These are phyloP conservation scores for Onychomys arenicola DNA, from an alignment of 2,797 vertebrate genomes.

Conservation along the genomic window DNA sequence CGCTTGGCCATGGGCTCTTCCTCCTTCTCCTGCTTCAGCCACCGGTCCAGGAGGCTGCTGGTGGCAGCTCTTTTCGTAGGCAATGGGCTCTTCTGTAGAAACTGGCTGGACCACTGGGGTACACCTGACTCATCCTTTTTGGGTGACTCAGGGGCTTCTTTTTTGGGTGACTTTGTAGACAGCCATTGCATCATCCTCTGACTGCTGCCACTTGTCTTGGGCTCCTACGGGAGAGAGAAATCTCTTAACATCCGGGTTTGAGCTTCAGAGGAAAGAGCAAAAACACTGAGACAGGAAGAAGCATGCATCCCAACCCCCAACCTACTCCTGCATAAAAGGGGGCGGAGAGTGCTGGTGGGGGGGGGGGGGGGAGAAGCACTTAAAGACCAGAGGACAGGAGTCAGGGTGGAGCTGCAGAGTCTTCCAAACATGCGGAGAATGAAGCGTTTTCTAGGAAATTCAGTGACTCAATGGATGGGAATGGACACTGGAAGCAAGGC, in stretches of 20 bases:
- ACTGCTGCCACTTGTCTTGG: slow-evolving; percentile 89
- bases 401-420: neutral
- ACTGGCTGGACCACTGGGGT: slow-evolving; percentile 85
- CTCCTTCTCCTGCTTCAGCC: slow-evolving; percentile 83
- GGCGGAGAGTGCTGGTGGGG: neutral
- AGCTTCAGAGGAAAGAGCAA: neutral
- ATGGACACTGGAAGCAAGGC: neutral
- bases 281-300: neutral
- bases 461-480: neutral
- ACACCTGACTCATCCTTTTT: slow-evolving; percentile 85
- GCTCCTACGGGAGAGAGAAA: slow-evolving; percentile 85
- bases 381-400: neutral
- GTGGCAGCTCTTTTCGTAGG: slow-evolving; percentile 79
- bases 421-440: neutral
- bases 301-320: neutral
- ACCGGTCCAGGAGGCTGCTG: slow-evolving; percentile 83
- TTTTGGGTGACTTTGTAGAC: slow-evolving; percentile 86
- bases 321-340: neutral
- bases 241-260: neutral
- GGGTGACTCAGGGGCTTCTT: slow-evolving; percentile 78
- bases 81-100: slow-evolving; percentile 78
- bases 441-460: neutral
- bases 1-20: slow-evolving; percentile 87
- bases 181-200: slow-evolving; percentile 94
- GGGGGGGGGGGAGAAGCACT: neutral